Base-by-base conservation (phyloP, 2,888 invertebrate genomes). In the Cerceris ruficornis region DNA sequence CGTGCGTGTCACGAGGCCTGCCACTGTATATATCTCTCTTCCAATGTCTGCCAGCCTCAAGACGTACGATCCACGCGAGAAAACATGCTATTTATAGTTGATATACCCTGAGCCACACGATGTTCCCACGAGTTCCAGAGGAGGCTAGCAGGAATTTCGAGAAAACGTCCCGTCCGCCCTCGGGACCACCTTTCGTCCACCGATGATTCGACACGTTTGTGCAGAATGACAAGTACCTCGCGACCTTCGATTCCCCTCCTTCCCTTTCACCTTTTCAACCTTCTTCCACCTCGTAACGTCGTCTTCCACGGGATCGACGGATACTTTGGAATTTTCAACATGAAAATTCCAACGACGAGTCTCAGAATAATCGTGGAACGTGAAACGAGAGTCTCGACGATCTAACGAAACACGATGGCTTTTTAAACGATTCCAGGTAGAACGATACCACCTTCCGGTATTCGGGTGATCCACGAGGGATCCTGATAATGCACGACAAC, bases 61-160 rank as follows among this genome's bases (percentile, higher is more conserved):
- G 61, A 82, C 60, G 62, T 52, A 62, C 71, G 71, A 66, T 83
- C 75, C 75, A 69, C 67, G 75, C 77, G 75, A 73, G 78, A 71
- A 77, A 78, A 75, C 78, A 73, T 69, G 28, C 78, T 84, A 84
- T 84, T 84, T 85, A 77, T 81, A 85, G 78, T 28, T 14, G 65
- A 73, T 65, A 57, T 50, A 65, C 64, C 50, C 65, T 15, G 57
- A 64, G 70, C 65, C 64, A 42, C 69, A 14, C 55, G 60, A 55
- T 49, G 72, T 82, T 80, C 50, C 54, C 75, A 57, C 71, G 76
- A 77, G 67, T 77, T 82, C 69, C 82, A 79, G 82, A 60, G 54
- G 73, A 64, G 55, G 58, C 41, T 13, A 49, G n/a, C 50, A 43
- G 68, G 57, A 55, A 43, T 11, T 42, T 68, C 54, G 59, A 69